Conservation (phyloP, 2,797 vertebrate genomes). For the Coregonus suidteri region DNA sequence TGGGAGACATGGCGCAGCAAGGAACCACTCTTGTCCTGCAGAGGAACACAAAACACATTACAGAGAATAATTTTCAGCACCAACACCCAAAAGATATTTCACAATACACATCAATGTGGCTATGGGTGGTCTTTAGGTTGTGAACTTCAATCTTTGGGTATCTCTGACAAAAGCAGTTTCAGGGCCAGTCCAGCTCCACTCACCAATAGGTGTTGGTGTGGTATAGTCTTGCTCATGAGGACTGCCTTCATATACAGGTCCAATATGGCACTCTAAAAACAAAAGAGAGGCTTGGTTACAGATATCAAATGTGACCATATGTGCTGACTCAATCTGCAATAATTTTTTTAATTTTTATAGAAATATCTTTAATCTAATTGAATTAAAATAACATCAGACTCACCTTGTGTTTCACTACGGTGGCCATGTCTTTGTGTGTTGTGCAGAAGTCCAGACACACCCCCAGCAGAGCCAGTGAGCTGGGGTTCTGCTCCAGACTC, state of each 20-base stretch:
- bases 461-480: constrained; percentile 83
- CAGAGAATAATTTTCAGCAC: not conserved
- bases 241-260: constrained; percentile 93
- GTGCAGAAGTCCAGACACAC: constrained; percentile 89
- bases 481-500: constrained; percentile 85
- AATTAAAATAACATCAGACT: constrained; percentile 10
- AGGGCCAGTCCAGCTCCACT: constrained; percentile 48
- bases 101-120: not conserved
- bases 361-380: not conserved
- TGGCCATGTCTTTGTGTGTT: constrained; percentile 82
- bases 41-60: constrained; percentile 29
- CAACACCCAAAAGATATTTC: not conserved
- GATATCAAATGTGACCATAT: not conserved
- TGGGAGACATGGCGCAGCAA: constrained; percentile 90
- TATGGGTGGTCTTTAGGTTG: not conserved
- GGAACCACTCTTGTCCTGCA: constrained; percentile 84
- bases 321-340: not conserved
- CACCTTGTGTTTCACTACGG: constrained; percentile 87
- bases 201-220: constrained; percentile 88
- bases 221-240: constrained; percentile 92
- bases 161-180: not conserved
- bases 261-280: constrained; percentile 82
- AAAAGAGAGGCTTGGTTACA: constrained; percentile 10
- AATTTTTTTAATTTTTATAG: not conserved
- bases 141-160: not conserved